These are phyloP conservation scores for Coreius guichenoti DNA, from an alignment of 2,797 vertebrate species.

Conservation along the genomic window DNA sequence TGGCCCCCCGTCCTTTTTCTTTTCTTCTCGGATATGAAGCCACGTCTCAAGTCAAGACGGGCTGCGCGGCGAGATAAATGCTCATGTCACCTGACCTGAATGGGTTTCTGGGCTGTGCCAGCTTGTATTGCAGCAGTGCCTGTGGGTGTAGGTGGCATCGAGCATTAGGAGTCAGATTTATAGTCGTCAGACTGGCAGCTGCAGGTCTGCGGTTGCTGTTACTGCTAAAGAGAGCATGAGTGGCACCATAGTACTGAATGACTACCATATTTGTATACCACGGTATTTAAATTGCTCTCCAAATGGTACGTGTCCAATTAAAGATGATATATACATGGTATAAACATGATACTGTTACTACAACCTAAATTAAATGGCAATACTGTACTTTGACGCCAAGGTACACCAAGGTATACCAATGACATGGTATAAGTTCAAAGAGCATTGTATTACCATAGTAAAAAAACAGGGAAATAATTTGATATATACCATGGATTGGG, in stretches of 20 bases:
- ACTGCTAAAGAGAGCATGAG: conserved; percentile 22
- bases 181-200: conserved; percentile 39
- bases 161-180: conserved; percentile 49
- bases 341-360: not conserved
- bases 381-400: not conserved
- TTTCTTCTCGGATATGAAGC: not conserved
- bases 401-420: not conserved
- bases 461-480: not conserved
- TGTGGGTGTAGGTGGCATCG: conserved; percentile 45
- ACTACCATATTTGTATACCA: not conserved
- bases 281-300: not conserved
- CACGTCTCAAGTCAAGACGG: conserved; percentile 3
- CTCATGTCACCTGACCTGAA: conserved; percentile 43
- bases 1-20: not conserved
- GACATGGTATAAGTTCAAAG: not conserved
- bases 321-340: not conserved
- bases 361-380: not conserved
- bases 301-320: not conserved
- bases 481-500: not conserved
- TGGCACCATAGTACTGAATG: not conserved
- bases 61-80: conserved; percentile 29
- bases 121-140: conserved; percentile 56
- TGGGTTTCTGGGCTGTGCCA: conserved; percentile 42
- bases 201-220: conserved; percentile 44
- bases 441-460: not conserved